Evolutionary conservation across 2,888 invertebrate species (phyloP).

Genomic region (Apotomis betuletana): DNA sequence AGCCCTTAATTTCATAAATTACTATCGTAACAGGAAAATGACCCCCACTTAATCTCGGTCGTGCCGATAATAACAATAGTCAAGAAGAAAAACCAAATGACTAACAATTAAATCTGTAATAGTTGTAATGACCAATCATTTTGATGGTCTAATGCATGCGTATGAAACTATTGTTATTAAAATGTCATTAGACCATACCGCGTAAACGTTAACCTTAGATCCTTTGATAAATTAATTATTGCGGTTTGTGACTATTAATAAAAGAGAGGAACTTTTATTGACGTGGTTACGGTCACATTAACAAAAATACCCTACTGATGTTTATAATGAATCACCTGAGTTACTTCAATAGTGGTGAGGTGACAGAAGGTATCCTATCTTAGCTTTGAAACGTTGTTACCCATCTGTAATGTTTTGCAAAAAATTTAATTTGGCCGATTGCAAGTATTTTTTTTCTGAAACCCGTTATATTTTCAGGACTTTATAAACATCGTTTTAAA

Average conservation of each 20-base stretch:
- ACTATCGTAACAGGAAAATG: background rate
- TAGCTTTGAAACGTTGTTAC: too few relatives aligned
- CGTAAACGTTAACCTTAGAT: background rate
- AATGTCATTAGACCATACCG: constrained; percentile 2
- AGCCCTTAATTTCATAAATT: background rate
- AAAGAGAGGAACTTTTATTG: background rate
- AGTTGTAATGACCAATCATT: background rate
- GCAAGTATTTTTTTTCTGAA: too few relatives aligned
- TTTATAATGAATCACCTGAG: too few relatives aligned
- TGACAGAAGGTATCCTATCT: too few relatives aligned
- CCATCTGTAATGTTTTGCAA: too few relatives aligned
- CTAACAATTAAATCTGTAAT: constrained; percentile 2
- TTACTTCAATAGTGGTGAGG: too few relatives aligned
- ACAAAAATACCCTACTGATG: constrained; percentile 1
- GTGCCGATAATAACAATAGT: background rate
- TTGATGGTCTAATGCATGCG: background rate
- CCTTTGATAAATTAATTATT: constrained; percentile 5
- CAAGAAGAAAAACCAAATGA: constrained; percentile 2
- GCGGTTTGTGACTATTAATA: background rate
- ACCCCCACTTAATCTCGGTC: background rate
- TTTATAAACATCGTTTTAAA: too few relatives aligned
- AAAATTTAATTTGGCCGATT: too few relatives aligned
- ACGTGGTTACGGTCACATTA: background rate
- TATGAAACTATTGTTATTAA: background rate
- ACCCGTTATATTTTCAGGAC: too few relatives aligned